Percentiles rank a stretch among this genome's conserved stretches.
phyloP scores from a whole-genome alignment of 2,113 vertebrate genomes.

The human region DNA sequence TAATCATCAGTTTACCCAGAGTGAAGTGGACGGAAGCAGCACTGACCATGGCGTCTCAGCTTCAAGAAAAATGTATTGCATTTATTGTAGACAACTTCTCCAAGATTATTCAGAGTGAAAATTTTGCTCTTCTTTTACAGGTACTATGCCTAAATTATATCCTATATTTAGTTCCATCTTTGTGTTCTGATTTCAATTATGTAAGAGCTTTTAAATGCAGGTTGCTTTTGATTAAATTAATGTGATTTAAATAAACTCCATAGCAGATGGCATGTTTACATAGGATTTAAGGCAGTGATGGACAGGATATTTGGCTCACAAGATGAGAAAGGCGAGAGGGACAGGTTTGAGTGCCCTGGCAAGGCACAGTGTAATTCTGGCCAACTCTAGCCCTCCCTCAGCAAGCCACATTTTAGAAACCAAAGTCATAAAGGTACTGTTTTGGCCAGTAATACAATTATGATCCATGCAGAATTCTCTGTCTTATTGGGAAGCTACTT shows the following conservation, averaged over 20 bases:
- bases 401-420: constrained; percentile 12
- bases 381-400: constrained; percentile 23
- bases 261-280: constrained; percentile 68
- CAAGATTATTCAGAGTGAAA: constrained; percentile 85
- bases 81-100: constrained; percentile 90
- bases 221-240: constrained; percentile 67
- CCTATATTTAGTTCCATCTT: not conserved
- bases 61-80: constrained; percentile 90
- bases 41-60: constrained; percentile 85
- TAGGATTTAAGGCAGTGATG: constrained; percentile 56
- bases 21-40: constrained; percentile 94
- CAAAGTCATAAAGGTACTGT: not conserved
- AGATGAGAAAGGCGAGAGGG: constrained; percentile 33
- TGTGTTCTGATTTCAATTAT: constrained; percentile 61
- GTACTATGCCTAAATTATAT: constrained; percentile 79
- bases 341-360: constrained; percentile 41
- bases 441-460: constrained; percentile 28
- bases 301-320: constrained; percentile 63
- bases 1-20: constrained; percentile 91
- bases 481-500: not conserved
- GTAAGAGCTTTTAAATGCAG: constrained; percentile 49
- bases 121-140: constrained; percentile 89
- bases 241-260: constrained; percentile 64
- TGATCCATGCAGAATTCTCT: not conserved
- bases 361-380: not conserved